Base-by-base conservation (phyloP, 2,888 invertebrate species). In the Noctua janthe region DNA sequence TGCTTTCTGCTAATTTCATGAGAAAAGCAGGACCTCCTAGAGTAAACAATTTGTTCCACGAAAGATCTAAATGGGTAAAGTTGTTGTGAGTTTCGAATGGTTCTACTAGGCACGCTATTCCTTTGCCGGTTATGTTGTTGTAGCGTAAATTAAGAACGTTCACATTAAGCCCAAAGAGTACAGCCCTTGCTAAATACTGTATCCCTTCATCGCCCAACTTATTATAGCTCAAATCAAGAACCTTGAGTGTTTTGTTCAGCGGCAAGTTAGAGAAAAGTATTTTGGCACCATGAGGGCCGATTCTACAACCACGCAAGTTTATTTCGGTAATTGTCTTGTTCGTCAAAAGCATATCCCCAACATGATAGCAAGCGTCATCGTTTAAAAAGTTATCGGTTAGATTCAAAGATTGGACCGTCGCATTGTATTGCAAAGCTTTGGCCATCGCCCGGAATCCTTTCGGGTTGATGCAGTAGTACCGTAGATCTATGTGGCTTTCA, bases 351-450 rank as follows among this genome's bases (percentile, higher is more conserved):
- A 96, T 93, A 51, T 93, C 91, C 4, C 95, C 93, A 75, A 96
- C 90, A 91, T 96, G 96, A 79, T 89, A 95, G 71, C 95, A 95
- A 3, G 95, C 93, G 74, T 96, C 96, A 49, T 90, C 81, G 64
- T 88, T 92, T 6, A 96, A 90, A 82, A 94, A 95, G 88, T 94
- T 96, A 76, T 94, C 95, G 17, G 94, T 94, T 23, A 96, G 90
- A 74, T 94, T 90, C 1, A 96, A 82, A 6, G 74, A 75, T 71
- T 88, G 92, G 0, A 96, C 96, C 7, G 62, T 85, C 82, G 81
- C 93, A 83, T 97, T 97, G 51, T 90, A 88, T 71, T 88, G 87
- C 43, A 97, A 85, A 29, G 96, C 95, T 56, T 91, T 84, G 3
- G 93, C 90, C 94, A 96, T 96, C 0, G 96, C 91, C 2, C 94